phyloP scores from a whole-genome alignment of 2,113 vertebrate species.

The Podiceps cristatus region DNA sequence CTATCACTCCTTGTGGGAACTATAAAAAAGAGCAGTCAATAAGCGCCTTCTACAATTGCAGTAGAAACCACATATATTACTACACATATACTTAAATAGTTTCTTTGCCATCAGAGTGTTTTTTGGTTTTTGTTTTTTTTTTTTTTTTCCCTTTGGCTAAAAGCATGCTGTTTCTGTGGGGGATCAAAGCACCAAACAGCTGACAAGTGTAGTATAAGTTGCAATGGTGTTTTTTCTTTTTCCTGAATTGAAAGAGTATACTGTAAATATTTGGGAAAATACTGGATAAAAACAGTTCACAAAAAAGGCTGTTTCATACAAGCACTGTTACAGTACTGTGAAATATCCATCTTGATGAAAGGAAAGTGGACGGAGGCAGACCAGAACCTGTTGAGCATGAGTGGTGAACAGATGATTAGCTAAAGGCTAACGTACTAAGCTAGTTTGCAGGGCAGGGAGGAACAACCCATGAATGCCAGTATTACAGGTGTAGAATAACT shows the following conservation, averaged over 20 bases:
- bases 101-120: not conserved
- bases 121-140: too few species aligned
- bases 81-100: not conserved
- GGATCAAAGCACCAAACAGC: not conserved
- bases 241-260: not conserved
- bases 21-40: not conserved
- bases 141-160: too few species aligned
- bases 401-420: not conserved
- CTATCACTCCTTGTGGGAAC: not conserved
- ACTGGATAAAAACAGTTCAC: not conserved
- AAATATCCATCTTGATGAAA: not conserved
- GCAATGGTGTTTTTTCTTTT: too few species aligned
- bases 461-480: not conserved
- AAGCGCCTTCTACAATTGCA: not conserved
- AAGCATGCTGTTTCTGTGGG: not conserved
- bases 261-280: not conserved
- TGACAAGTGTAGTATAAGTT: not conserved
- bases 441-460: rapidly evolving
- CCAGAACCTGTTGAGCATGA: not conserved
- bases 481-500: not conserved
- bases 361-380: not conserved
- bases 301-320: not conserved
- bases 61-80: not conserved
- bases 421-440: not conserved
- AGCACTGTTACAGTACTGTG: not conserved